phyloP scores from a whole-genome alignment of 1,140 invertebrate genomes.

The Dinoponera quadriceps region DNA sequence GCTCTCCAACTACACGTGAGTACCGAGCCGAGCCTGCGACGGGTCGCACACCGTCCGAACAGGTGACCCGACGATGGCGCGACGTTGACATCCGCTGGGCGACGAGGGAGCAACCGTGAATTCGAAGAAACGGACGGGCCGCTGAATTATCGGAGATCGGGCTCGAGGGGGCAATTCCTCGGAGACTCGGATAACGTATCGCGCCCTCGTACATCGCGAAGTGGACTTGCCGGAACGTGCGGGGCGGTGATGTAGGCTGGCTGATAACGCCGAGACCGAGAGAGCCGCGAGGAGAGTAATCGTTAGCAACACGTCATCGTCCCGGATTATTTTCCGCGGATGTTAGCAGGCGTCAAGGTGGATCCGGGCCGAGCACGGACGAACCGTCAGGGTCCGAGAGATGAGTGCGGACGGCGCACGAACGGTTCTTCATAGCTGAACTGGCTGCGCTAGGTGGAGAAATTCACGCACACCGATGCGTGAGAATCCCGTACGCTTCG shows the following conservation, averaged over 20 bases:
- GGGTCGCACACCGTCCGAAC: not conserved
- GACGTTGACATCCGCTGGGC: not conserved
- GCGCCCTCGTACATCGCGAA: not conserved
- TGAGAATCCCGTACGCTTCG: too few relatives aligned
- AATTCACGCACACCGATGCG: too few relatives aligned
- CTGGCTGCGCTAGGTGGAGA: too few relatives aligned
- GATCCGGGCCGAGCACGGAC: too few relatives aligned
- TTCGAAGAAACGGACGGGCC: not conserved
- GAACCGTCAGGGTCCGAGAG: too few relatives aligned
- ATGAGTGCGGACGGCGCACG: too few relatives aligned
- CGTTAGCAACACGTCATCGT: not conserved
- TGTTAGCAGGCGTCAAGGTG: too few relatives aligned
- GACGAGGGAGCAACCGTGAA: not conserved
- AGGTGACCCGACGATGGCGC: slow-evolving; percentile 26
- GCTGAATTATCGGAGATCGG: not conserved
- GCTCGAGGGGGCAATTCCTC: not conserved
- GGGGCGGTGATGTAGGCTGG: not conserved
- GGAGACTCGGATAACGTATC: not conserved
- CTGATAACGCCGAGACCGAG: not conserved
- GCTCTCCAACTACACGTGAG: slow-evolving; percentile 89
- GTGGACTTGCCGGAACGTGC: not conserved
- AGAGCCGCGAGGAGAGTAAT: not conserved
- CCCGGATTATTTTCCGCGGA: not conserved
- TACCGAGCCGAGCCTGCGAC: slow-evolving; percentile 56
- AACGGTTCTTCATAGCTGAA: too few relatives aligned